Evolutionary conservation across 2,113 vertebrate genomes (phyloP).

Genomic region (Diglossa brunneiventris): DNA sequence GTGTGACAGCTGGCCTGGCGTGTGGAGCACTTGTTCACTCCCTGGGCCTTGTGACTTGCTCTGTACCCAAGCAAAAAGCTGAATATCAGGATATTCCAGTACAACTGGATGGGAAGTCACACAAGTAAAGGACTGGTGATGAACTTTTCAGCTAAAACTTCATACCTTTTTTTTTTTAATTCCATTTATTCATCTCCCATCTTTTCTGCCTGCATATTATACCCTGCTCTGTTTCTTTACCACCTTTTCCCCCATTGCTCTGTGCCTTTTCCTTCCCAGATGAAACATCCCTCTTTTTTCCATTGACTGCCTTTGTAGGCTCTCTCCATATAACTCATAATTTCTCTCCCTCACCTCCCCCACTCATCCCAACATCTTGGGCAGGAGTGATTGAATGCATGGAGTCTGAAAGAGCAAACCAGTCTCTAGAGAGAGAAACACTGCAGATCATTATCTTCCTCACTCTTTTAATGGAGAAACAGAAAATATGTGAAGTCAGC

Average conservation of each 20-base stretch:
- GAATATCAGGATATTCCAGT: not conserved
- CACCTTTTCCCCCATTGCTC: not conserved
- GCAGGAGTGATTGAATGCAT: not conserved
- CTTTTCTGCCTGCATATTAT: not conserved
- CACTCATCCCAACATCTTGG: not conserved
- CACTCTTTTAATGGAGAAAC: not conserved
- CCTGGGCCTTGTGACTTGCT: not conserved
- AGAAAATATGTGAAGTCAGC: not conserved
- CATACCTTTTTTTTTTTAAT: not conserved
- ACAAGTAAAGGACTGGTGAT: not conserved
- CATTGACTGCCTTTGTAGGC: not conserved
- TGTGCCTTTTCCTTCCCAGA: not conserved
- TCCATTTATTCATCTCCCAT: not conserved
- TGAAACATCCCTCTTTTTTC: constrained; percentile 20
- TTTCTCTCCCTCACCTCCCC: not conserved
- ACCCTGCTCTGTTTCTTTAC: not conserved
- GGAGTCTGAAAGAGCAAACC: constrained; percentile 22
- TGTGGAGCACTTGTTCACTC: not conserved
- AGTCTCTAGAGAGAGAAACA: not conserved
- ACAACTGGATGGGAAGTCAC: not conserved
- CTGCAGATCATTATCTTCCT: not conserved
- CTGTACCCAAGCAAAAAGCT: not conserved
- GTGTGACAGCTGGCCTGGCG: not conserved
- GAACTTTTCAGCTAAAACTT: not conserved
- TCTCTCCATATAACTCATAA: not conserved